Evolutionary conservation across 2,888 invertebrate species (phyloP).

Genomic region (Saturnia japonica): DNA sequence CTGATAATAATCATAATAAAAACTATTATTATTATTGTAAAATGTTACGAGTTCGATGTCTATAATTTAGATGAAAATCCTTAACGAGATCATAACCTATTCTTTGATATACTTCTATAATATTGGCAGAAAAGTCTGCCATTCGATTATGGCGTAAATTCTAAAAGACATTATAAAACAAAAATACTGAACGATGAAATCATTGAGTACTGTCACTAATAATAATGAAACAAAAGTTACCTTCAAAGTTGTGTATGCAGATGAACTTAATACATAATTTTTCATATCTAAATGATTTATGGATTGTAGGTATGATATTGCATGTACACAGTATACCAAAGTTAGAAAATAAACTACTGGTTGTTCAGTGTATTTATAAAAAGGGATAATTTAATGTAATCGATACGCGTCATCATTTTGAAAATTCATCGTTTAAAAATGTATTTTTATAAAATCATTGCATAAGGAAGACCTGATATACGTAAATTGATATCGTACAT

Average conservation of each 20-base stretch:
- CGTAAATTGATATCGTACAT: constrained; percentile 76
- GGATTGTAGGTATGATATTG: constrained; percentile 60
- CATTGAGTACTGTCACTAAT: constrained; percentile 31
- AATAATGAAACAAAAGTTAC: constrained; percentile 75
- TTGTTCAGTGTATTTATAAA: constrained; percentile 51
- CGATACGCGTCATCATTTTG: constrained; percentile 23
- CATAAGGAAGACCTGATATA: constrained; percentile 77
- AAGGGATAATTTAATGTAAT: constrained; percentile 36
- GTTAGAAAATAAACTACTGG: constrained; percentile 76
- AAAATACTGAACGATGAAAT: constrained; percentile 48
- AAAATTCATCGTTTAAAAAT: constrained; percentile 27
- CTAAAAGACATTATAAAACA: constrained; percentile 52
- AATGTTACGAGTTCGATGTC: constrained; percentile 72
- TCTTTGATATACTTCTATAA: constrained; percentile 67
- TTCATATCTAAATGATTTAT: constrained; percentile 47
- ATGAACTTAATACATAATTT: constrained; percentile 39
- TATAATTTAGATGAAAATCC: constrained; percentile 60
- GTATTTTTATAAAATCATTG: constrained; percentile 80
- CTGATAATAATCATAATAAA: constrained; percentile 77
- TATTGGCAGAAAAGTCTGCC: constrained; percentile 57
- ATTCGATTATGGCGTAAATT: constrained; percentile 52
- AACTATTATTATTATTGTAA: constrained; percentile 74
- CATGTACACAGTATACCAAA: constrained; percentile 80
- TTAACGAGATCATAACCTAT: constrained; percentile 58
- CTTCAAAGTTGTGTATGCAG: constrained; percentile 57